phyloP scores from a whole-genome alignment of 2,113 vertebrate species.

The Axis porcinus region DNA sequence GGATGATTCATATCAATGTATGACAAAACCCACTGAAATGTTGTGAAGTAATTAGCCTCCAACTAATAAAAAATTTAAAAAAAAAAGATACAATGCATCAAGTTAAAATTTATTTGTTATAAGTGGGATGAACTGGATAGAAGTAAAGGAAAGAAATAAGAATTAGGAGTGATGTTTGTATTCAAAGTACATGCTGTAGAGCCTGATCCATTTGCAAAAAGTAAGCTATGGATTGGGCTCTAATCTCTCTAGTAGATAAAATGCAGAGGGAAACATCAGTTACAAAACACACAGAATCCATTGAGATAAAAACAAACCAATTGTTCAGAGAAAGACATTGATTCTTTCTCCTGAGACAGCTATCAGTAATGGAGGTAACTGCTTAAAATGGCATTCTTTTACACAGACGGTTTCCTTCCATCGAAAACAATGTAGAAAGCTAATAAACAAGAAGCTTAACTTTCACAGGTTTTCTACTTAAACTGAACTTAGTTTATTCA shows the following conservation, averaged over 20 bases:
- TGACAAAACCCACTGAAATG: too few species aligned
- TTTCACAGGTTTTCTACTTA: neutral
- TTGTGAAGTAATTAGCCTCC: too few species aligned
- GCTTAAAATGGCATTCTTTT: neutral
- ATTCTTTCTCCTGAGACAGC: slow-evolving; percentile 26
- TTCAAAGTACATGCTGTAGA: slow-evolving; percentile 9
- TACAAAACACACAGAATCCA: slow-evolving; percentile 31
- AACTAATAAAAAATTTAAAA: slow-evolving; percentile 28
- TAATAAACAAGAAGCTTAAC: neutral
- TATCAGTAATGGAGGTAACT: slow-evolving; percentile 8
- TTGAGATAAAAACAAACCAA: slow-evolving; percentile 50
- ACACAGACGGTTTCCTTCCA: neutral
- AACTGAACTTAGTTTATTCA: neutral
- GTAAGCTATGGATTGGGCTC: slow-evolving; percentile 19
- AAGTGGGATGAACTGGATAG: neutral
- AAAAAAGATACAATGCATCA: neutral
- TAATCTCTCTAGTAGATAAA: slow-evolving; percentile 56
- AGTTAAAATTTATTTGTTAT: slow-evolving; percentile 24
- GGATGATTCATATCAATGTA: too few species aligned
- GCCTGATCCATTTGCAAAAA: slow-evolving; percentile 41
- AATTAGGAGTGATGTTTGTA: slow-evolving; percentile 16
- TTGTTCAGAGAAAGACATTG: neutral
- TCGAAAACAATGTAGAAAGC: neutral
- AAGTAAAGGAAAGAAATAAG: neutral
- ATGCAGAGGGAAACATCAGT: slow-evolving; percentile 28